Conservation (phyloP, 2,113 vertebrate species). For the Lathamus discolor region DNA sequence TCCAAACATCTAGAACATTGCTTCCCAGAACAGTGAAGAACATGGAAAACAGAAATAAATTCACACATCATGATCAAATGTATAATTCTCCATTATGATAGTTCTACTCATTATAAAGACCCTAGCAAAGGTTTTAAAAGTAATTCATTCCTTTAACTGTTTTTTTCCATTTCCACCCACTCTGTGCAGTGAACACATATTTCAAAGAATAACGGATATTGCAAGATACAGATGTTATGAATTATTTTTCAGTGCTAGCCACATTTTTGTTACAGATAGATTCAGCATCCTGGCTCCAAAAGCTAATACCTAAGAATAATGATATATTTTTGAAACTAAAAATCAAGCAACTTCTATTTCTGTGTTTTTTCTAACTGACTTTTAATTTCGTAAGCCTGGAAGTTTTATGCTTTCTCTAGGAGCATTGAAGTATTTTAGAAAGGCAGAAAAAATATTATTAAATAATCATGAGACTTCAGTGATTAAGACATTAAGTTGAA, state of each 20-base stretch:
- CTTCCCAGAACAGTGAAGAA: not conserved
- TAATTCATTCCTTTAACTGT: not conserved
- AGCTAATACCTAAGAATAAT: not conserved
- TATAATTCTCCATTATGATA: not conserved
- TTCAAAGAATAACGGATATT: not conserved
- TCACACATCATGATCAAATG: not conserved
- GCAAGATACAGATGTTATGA: slow-evolving; percentile 32
- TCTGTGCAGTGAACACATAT: not conserved
- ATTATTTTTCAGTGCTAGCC: slow-evolving; percentile 38
- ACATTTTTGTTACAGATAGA: not conserved
- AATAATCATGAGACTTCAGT: not conserved
- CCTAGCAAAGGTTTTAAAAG: not conserved
- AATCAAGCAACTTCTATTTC: not conserved
- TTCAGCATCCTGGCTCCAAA: not conserved
- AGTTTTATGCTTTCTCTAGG: not conserved
- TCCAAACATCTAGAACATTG: not conserved
- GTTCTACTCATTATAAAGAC: not conserved
- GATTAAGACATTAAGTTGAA: not conserved
- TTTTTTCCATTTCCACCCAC: not conserved
- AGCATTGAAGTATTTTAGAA: not conserved
- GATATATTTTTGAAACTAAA: not conserved
- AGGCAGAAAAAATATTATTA: not conserved
- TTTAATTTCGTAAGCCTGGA: not conserved
- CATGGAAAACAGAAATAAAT: not conserved
- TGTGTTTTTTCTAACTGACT: not conserved